phyloP scores from a whole-genome alignment of 2,888 invertebrate species.

The Rhaphigaster nebulosa region DNA sequence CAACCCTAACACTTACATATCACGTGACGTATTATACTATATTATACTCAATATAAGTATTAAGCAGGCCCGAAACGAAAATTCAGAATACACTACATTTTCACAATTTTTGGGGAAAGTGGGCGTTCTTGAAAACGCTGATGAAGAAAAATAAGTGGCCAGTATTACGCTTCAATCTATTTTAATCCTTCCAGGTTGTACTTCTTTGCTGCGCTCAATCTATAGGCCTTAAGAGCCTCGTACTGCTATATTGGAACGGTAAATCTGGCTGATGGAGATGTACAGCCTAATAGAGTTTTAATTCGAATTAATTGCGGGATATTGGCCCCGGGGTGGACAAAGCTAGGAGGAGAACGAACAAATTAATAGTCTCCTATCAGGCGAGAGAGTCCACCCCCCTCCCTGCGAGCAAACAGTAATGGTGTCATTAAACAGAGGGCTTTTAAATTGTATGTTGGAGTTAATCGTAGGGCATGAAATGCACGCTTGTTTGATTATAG shows the following conservation, averaged over 20 bases:
- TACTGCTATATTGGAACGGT: slow-evolving; percentile 41
- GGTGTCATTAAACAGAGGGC: background rate
- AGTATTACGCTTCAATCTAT: background rate
- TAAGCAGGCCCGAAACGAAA: too few relatives aligned
- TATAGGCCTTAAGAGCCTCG: background rate
- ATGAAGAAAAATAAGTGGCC: background rate
- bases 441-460: background rate
- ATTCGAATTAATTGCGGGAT: slow-evolving; percentile 57
- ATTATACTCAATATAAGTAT: too few relatives aligned
- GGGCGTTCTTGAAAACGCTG: background rate
- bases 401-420: background rate
- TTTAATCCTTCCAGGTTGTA: background rate
- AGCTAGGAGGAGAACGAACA: background rate
- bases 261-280: slow-evolving; percentile 54
- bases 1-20: too few relatives aligned
- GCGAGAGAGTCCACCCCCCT: background rate
- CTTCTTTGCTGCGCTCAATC: background rate
- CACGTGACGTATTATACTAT: too few relatives aligned
- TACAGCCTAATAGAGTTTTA: slow-evolving; percentile 54
- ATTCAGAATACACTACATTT: too few relatives aligned
- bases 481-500: background rate
- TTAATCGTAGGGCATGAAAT: background rate
- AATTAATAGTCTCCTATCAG: slow-evolving; percentile 14
- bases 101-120: background rate
- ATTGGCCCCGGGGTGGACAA: slow-evolving; percentile 27